These are phyloP conservation scores for Heliconius charithonia DNA, from an alignment of 2,888 invertebrate genomes.

Conservation along the genomic window DNA sequence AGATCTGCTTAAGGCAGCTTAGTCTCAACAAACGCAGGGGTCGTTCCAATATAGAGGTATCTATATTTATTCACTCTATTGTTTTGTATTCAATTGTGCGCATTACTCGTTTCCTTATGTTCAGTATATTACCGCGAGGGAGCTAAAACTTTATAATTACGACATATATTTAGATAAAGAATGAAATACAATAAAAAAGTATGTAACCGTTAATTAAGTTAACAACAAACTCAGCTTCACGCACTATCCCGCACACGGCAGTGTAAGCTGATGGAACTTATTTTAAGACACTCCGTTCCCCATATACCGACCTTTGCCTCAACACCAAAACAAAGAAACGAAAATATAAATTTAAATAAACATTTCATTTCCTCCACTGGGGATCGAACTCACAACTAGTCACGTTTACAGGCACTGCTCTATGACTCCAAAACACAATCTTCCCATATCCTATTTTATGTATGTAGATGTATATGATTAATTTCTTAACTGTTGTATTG, in stretches of 20 bases:
- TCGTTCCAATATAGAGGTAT: constrained; percentile 7
- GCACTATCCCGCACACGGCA: not conserved
- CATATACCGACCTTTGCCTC: not conserved
- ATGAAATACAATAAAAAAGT: not conserved
- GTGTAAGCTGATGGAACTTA: not conserved
- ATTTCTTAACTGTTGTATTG: too few relatives aligned
- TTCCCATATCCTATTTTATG: too few relatives aligned
- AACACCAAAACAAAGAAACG: too few relatives aligned
- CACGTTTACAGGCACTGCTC: too few relatives aligned
- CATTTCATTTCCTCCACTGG: too few relatives aligned
- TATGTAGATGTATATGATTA: too few relatives aligned
- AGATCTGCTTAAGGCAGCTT: constrained; percentile 32
- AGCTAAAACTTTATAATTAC: not conserved
- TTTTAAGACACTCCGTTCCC: not conserved
- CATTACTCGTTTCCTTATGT: not conserved
- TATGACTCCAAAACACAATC: too few relatives aligned
- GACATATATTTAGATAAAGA: not conserved
- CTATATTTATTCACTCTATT: constrained; percentile 28
- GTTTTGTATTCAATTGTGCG: constrained; percentile 31
- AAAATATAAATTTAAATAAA: too few relatives aligned
- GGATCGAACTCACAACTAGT: too few relatives aligned
- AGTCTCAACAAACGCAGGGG: constrained; percentile 32
- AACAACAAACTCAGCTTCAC: too few relatives aligned
- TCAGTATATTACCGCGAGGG: not conserved
- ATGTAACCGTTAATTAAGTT: too few relatives aligned